Percentiles rank a stretch among this genome's conserved stretches.
phyloP scores from a whole-genome alignment of 1,140 invertebrate species.

The Conus betulinus region DNA sequence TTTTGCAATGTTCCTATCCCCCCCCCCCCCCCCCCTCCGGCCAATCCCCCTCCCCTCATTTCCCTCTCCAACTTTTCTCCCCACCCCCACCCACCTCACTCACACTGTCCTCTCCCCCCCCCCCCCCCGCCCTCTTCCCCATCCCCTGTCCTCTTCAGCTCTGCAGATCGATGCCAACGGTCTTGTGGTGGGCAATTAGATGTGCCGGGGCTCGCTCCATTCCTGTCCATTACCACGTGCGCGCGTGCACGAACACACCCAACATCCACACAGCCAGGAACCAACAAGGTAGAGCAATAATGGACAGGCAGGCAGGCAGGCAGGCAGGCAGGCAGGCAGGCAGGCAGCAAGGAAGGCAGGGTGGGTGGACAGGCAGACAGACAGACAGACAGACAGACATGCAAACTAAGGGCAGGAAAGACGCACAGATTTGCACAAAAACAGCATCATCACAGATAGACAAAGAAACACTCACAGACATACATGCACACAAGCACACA shows the following conservation, averaged over 20 bases:
- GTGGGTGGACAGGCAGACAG: background rate
- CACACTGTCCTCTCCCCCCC: background rate
- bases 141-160: background rate
- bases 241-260: background rate
- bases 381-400: slow-evolving; percentile 4
- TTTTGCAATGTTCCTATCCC: too few relatives aligned
- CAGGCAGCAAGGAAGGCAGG: background rate
- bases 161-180: slow-evolving; percentile 1
- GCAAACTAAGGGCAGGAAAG: background rate
- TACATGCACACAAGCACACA: background rate
- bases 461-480: background rate
- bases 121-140: too few relatives aligned
- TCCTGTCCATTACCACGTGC: background rate
- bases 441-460: background rate
- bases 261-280: background rate
- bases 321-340: background rate
- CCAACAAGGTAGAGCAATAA: background rate
- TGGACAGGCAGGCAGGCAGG: background rate
- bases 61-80: background rate
- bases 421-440: background rate
- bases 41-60: background rate
- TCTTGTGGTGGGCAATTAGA: slow-evolving; percentile 33
- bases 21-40: too few relatives aligned
- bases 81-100: background rate
- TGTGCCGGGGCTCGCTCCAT: background rate